Base-by-base conservation (phyloP, 2,797 vertebrate genomes). In the Garrulus glandarius region DNA sequence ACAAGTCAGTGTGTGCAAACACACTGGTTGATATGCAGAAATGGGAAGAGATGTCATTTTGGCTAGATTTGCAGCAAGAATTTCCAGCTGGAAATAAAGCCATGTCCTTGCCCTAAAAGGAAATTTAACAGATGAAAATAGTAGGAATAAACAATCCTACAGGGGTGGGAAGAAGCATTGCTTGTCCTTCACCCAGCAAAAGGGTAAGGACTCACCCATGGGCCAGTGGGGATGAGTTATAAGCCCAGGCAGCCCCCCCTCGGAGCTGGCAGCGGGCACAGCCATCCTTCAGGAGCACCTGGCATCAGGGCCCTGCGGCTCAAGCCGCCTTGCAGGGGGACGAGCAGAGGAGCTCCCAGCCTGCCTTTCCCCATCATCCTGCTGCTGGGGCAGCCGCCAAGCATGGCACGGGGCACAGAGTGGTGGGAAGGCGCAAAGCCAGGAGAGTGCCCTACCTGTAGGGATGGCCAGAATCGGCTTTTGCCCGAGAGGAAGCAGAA, bases 341-440 rank as follows among this genome's bases (percentile, higher is more conserved):
- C 1, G 10, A 61, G n/a, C 3, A 16, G 24, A 68, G 26, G 19
- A 14, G 32, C 50, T 37, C 23, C 23, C 68, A 29, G 7, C 10
- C 46, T 6, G 6, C 17, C 43, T 7, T 5, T 41, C 6, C 32
- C n/a, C 49, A 50, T 10, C 27, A 8, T 13, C 24, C 53, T 1
- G 36, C 18, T 3, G 5, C n/a, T 26, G 9, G 30, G 37, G 23
- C 15, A 82, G 41, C 5, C 6, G 2, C 26, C 24, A 4, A 17
- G 78, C 19, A 3, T 0, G 6, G 43, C 15, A 24, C 3, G 11
- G 36, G 29, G 8, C 59, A 29, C 47, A 13, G n/a, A 7, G 6
- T 0, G 10, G 2, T 4, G n/a, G 23, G 32, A 70, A 60, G 59
- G n/a, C 0, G 0, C 13, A 5, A 27, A 61, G 34, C 2, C 11